Base-by-base conservation (phyloP, 2,113 vertebrate genomes). In the Epinephelus lanceolatus region DNA sequence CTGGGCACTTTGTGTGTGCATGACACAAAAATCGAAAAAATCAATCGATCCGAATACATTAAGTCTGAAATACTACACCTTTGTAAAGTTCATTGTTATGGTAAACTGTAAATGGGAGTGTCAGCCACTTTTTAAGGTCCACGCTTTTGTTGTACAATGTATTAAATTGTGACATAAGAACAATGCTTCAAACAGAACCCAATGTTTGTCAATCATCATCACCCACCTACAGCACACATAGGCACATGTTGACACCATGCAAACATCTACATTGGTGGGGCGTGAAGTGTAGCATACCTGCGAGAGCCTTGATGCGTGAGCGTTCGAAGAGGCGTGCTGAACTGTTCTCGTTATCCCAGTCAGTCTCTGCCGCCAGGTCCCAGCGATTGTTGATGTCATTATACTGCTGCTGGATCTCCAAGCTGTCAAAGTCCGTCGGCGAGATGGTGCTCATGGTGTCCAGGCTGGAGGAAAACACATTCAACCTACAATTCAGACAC, bases 371-470 rank as follows among this genome's bases (percentile, higher is more conserved):
- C 27, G 96, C 95, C 82, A 97, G 94, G 86, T 98, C 97, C 97
- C 97, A 98, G 89, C 97, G 97, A 93, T 98, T 98, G 93, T 98
- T 98, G 94, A 98, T 97, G 93, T 98, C 97, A 2, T 97, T 98
- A 81, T 98, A 98, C 88, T 98, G 97, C 93, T 98, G 97, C 93
- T 98, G 97, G 92, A 98, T 98, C 94, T 98, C 97, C 94, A 98
- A 93, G 89, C 96, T 97, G 95, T 98, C 97, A 19, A 96, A 98
- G 94, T 98, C 97, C 1, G 97, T 98, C 27, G 97, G 97, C 1
- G 97, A 98, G 85, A 97, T 95, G 85, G 97, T 96, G 91, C 96
- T 98, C 97, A 98, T 98, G 96, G 93, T 94, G 96, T 72, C 90
- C 47, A 25, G 70, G 85, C 90, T 79, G 79, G 86, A 90, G 81